phyloP scores from a whole-genome alignment of 2,797 vertebrate species.

The Graptemys geographica region DNA sequence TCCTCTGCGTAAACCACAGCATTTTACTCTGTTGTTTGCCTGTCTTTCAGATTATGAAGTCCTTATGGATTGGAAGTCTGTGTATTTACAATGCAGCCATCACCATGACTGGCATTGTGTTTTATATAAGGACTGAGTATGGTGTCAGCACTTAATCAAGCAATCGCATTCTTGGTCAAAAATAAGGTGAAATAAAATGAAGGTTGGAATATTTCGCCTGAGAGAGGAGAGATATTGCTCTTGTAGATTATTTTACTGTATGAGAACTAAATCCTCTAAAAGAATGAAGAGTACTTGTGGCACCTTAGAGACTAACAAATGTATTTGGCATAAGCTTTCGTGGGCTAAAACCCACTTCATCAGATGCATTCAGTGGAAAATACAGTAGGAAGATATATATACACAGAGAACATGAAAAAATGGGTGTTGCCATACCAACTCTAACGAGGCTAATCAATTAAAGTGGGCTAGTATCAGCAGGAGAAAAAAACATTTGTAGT shows the following conservation, averaged over 20 bases:
- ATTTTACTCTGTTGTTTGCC: neutral
- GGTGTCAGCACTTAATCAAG: neutral
- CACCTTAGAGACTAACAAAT: no score
- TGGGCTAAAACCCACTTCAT: no score
- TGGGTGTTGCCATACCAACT: no score
- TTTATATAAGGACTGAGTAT: conserved; percentile 6
- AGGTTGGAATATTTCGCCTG: conserved; percentile 19
- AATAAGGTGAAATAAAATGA: conserved; percentile 32
- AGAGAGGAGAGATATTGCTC: neutral
- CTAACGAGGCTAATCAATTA: no score
- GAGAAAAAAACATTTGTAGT: no score
- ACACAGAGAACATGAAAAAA: no score
- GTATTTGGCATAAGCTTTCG: no score
- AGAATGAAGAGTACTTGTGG: no score
- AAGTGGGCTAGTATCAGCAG: no score
- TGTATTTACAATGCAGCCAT: conserved; percentile 33
- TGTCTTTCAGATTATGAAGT: conserved; percentile 41
- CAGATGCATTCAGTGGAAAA: no score
- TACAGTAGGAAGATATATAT: no score
- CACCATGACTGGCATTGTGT: conserved; percentile 10
- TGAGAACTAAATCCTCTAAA: conserved; percentile 39
- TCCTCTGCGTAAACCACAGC: neutral
- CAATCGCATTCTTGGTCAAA: neutral
- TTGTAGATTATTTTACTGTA: conserved; percentile 13
- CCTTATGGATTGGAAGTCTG: conserved; percentile 25